Evolutionary conservation across 2,113 vertebrate genomes (phyloP).

Genomic region (Excalfactoria chinensis): DNA sequence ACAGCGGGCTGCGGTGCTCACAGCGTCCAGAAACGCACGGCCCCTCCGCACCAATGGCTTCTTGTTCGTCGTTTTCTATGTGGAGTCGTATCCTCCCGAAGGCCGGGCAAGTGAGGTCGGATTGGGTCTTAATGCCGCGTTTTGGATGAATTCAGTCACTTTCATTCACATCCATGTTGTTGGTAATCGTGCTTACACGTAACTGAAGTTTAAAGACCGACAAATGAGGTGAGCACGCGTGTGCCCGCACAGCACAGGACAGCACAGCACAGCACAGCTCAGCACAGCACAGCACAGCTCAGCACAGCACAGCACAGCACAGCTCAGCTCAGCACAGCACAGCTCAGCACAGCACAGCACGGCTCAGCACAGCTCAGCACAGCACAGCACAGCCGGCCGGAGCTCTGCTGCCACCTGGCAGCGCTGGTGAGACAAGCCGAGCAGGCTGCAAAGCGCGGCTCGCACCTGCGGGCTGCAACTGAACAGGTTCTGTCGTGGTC

Average conservation of each 20-base stretch:
- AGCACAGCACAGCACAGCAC: too few species aligned
- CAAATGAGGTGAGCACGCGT: accelerated
- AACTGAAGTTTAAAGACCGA: accelerated
- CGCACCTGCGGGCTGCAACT: too few species aligned
- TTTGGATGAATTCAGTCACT: background rate
- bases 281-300: too few species aligned
- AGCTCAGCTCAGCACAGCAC: too few species aligned
- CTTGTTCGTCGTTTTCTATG: background rate
- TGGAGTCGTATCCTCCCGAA: background rate
- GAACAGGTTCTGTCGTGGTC: accelerated
- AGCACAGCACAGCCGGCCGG: too few species aligned
- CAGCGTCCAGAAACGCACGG: too few species aligned
- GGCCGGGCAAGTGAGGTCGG: accelerated
- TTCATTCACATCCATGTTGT: background rate
- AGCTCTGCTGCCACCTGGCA: too few species aligned
- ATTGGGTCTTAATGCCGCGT: background rate
- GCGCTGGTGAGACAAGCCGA: too few species aligned
- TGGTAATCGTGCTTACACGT: accelerated
- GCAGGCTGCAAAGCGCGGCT: too few species aligned
- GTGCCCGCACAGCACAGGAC: accelerated
- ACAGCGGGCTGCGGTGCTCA: background rate
- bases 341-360: too few species aligned
- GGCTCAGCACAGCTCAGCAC: too few species aligned
- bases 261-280: too few species aligned
- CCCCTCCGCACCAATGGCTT: background rate